Conservation (phyloP, 2,113 vertebrate species). For the Kobus ellipsiprymnus region DNA sequence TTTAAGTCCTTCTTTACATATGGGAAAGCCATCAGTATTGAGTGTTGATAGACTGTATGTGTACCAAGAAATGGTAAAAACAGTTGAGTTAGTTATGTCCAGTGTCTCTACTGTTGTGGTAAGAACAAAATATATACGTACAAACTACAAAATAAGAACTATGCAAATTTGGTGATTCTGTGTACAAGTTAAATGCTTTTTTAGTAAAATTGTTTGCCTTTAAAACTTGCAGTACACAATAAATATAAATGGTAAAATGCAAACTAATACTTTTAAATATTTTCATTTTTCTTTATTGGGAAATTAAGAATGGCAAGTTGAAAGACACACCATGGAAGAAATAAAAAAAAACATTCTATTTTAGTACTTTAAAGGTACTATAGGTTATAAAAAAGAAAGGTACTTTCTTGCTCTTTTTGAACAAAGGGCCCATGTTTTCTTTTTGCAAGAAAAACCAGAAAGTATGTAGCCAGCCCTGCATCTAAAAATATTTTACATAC, state of each 20-base stretch:
- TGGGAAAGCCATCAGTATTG: neutral
- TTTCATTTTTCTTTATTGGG: constrained; percentile 9
- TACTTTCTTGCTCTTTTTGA: neutral
- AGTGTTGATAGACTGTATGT: neutral
- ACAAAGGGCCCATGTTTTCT: neutral
- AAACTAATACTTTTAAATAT: neutral
- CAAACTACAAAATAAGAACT: neutral
- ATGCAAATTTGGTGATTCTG: neutral
- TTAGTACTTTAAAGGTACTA: neutral
- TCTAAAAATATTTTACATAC: neutral
- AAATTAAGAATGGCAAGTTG: neutral
- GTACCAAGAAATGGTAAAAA: neutral
- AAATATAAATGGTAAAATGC: neutral
- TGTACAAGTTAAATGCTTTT: neutral
- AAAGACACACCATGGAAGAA: neutral
- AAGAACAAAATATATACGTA: neutral
- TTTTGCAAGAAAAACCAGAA: neutral
- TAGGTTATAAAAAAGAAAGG: neutral
- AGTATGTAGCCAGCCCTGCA: neutral
- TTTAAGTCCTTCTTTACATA: neutral
- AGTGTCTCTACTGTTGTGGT: neutral
- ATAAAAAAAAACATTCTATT: neutral
- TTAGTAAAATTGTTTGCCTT: neutral
- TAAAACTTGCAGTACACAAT: neutral
- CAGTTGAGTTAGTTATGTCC: neutral